Conservation (phyloP, 2,797 vertebrate species). For the Scleropages formosus region DNA sequence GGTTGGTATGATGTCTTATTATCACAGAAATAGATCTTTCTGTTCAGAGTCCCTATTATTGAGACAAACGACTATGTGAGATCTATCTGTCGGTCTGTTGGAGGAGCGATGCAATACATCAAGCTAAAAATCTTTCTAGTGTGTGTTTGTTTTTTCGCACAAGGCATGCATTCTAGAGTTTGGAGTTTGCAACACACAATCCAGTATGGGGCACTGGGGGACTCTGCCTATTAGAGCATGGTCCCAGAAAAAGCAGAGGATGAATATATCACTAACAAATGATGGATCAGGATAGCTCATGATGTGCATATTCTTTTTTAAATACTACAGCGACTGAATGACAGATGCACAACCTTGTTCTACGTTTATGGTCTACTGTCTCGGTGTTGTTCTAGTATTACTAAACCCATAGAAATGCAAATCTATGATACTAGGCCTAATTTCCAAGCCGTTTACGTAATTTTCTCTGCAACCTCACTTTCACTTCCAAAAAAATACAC, state of each 20-base stretch:
- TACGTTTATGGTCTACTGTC: no score
- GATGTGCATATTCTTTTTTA: no score
- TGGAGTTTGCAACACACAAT: background rate
- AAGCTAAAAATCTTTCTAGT: slow-evolving; percentile 49
- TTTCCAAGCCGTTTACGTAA: no score
- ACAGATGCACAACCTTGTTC: no score
- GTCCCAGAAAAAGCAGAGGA: background rate
- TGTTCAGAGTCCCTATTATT: background rate
- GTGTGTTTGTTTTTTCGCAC: slow-evolving; percentile 37
- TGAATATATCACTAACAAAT: background rate
- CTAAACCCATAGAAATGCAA: background rate
- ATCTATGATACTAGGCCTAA: background rate
- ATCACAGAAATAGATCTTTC: background rate
- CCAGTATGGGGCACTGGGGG: background rate
- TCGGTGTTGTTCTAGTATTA: no score
- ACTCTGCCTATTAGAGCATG: background rate
- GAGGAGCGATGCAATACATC: slow-evolving; percentile 25
- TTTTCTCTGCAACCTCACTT: no score
- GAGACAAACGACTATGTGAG: slow-evolving; percentile 11
- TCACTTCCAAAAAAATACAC: no score
- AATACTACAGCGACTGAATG: slow-evolving; percentile 3
- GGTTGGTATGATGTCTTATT: background rate
- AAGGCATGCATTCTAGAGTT: background rate
- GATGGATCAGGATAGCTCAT: no score
- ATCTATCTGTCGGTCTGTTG: slow-evolving; percentile 15